Percentiles rank a stretch among this genome's conserved stretches.
phyloP scores from a whole-genome alignment of 2,797 vertebrate species.

The Phaenicophaeus curvirostris region DNA sequence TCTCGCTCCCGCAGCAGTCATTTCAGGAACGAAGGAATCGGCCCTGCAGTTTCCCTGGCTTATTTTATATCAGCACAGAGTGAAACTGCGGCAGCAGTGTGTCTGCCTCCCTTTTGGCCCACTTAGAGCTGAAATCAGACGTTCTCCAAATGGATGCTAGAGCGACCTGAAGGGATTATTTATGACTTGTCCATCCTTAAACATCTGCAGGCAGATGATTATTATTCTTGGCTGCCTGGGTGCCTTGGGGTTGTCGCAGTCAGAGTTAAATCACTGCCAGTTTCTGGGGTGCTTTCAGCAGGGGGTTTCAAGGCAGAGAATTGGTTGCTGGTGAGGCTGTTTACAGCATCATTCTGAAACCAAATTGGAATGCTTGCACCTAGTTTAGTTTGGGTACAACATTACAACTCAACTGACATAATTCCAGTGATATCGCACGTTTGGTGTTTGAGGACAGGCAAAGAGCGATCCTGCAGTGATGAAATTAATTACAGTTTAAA shows the following conservation, averaged over 20 bases:
- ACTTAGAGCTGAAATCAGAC: constrained; percentile 7
- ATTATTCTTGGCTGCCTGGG: not conserved
- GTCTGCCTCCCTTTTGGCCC: constrained; percentile 12
- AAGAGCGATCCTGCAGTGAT: not conserved
- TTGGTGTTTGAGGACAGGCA: not conserved
- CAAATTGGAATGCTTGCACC: not conserved
- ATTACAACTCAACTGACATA: not conserved
- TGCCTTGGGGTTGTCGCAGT: not conserved
- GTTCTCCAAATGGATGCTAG: not conserved
- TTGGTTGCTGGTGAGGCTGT: not conserved
- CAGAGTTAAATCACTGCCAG: not conserved
- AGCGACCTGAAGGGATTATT: not conserved
- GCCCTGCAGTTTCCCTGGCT: constrained; percentile 12
- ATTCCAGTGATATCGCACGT: not conserved
- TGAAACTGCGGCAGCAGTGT: constrained; percentile 9
- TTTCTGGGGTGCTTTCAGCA: not conserved
- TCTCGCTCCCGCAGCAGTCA: constrained; percentile 29
- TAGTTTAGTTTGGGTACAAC: not conserved
- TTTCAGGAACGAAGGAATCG: not conserved
- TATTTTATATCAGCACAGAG: constrained; percentile 29
- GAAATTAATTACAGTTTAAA: not conserved
- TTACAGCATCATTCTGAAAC: not conserved
- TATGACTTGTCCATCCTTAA: not conserved
- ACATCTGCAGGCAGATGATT: not conserved
- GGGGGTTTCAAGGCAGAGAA: constrained; percentile 8